Evolutionary conservation across 2,113 vertebrate species (phyloP), one percentile per base, ranked within the genome.

Genomic region (Scalopus aquaticus): DNA sequence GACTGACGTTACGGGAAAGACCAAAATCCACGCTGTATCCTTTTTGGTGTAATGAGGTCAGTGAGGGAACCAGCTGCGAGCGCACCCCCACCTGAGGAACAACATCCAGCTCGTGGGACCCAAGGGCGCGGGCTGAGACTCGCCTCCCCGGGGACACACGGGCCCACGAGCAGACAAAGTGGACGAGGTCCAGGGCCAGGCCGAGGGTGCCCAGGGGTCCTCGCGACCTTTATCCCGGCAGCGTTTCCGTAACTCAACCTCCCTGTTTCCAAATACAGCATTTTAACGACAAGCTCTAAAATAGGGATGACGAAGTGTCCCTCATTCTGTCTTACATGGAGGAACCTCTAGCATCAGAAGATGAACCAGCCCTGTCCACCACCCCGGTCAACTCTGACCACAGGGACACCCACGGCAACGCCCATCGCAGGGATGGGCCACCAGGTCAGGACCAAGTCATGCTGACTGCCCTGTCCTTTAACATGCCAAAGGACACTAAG

Each of bases 181-280:
- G 32, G 39, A 89, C 35, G 32, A 82, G 9, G 1, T 30, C 37
- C 46, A 58, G 73, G 13, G 78, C 42, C n/a, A n/a, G n/a, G n/a
- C n/a, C 35, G 22, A 74, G 37, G 15, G 16, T 2, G 10, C 17
- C 46, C 16, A 20, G 13, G 16, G 70, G 9, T 16, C 70, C 69
- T 86, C 51, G 22, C 74, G 44, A 62, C 49, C 74, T 76, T 62
- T 51, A 86, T 51, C 37, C 42, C 22, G 12, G 3, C 19, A 70
- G 44, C 32, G 17, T 60, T 76, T 77, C 77, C 56, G 32, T 39
- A 78, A 64, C 72, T 22, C 15, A 26, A 77, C 54, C 62, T n/a
- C 28, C 24, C 26, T 73, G 82, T 95, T n/a, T n/a, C 22, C 62
- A 77, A 60, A 83, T 35, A 64, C 32, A 54, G 67, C 5, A 67